Conservation (phyloP, 2,113 vertebrate genomes). For the Chitala chitala region DNA sequence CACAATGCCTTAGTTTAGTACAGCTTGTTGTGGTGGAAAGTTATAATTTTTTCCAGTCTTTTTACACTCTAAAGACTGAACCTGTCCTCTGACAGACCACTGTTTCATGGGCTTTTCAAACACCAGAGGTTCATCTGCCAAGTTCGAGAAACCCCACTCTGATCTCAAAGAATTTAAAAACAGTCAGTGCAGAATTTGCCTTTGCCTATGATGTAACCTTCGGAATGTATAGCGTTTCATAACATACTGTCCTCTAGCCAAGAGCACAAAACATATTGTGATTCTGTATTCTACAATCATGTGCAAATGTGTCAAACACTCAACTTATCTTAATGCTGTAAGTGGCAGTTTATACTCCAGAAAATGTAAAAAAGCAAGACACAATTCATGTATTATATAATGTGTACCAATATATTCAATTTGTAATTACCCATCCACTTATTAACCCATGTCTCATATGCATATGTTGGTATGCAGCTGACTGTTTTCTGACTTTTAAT, state of each 20-base stretch:
- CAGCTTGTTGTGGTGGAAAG: too few relatives aligned
- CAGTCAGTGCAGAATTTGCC: slow-evolving; percentile 31
- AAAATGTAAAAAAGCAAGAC: background rate
- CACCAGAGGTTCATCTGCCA: background rate
- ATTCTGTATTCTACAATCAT: background rate
- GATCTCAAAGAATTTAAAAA: slow-evolving; percentile 4
- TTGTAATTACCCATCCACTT: slow-evolving; percentile 32
- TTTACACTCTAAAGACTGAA: background rate
- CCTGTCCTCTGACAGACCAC: background rate
- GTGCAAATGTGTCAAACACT: background rate
- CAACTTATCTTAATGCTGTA: background rate
- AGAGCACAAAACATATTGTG: background rate
- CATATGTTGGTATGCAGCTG: slow-evolving; percentile 35
- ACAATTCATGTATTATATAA: background rate
- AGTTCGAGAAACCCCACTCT: background rate
- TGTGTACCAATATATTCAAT: background rate
- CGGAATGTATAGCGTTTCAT: slow-evolving; percentile 17
- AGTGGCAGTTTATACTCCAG: too few relatives aligned
- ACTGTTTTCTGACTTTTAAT: slow-evolving; percentile 32
- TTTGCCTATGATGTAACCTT: slow-evolving; percentile 32
- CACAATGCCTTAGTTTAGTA: too few relatives aligned
- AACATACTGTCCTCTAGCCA: slow-evolving; percentile 7
- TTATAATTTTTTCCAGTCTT: background rate
- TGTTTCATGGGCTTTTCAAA: background rate
- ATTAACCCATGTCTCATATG: slow-evolving; percentile 33